phyloP scores from a whole-genome alignment of 2,113 vertebrate genomes.

The Limnothrissa miodon region DNA sequence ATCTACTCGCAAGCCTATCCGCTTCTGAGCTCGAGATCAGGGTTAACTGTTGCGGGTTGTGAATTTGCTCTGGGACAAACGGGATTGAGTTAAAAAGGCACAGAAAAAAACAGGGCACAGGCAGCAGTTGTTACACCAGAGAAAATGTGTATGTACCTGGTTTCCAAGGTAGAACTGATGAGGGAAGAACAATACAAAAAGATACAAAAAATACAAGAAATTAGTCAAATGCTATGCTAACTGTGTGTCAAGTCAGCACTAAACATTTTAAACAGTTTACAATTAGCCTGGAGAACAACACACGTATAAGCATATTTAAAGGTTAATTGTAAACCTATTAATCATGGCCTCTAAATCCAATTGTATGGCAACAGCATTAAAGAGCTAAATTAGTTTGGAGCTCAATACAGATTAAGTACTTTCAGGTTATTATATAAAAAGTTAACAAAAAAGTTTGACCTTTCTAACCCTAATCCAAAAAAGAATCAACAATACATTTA shows the following conservation, averaged over 20 bases:
- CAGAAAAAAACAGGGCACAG: constrained; percentile 36
- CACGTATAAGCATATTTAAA: neutral
- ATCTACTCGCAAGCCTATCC: constrained; percentile 29
- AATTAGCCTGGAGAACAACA: neutral
- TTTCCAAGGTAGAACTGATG: constrained; percentile 99
- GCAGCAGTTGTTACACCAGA: constrained; percentile 39
- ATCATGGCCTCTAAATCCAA: neutral
- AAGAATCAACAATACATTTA: neutral
- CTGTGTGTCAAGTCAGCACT: constrained; percentile 19
- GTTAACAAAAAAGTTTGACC: neutral
- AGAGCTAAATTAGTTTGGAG: neutral
- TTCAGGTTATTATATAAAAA: neutral
- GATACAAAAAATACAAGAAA: constrained; percentile 70
- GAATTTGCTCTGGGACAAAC: constrained; percentile 54
- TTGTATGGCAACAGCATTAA: neutral
- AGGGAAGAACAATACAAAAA: constrained; percentile 81
- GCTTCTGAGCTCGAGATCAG: constrained; percentile 69
- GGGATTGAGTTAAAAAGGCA: constrained; percentile 55
- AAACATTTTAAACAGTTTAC: neutral
- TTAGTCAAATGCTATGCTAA: constrained; percentile 64
- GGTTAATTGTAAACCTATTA: neutral
- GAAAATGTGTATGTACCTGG: constrained; percentile 85
- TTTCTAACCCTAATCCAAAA: neutral
- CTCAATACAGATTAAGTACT: neutral
- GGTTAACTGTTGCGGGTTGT: constrained; percentile 45